These are phyloP conservation scores for Aurelia aurita complex sp. Pacific DNA, from an alignment of 30 jellyfish, hydroid and myxozoan genomes.

Conservation along the genomic window DNA sequence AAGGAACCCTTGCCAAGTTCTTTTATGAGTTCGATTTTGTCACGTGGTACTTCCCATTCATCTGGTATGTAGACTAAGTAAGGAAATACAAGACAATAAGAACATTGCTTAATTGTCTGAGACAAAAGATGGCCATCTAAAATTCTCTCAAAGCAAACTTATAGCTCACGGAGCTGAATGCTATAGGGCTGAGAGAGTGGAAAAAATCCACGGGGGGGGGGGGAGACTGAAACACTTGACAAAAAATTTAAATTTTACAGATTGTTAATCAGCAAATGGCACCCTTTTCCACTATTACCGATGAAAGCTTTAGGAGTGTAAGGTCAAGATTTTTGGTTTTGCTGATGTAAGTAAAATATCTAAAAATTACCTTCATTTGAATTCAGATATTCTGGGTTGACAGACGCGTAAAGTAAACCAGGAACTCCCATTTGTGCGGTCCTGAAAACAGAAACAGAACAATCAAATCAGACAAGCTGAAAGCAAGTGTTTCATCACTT, in stretches of 20 bases:
- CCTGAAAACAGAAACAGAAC: slow-evolving; percentile 23
- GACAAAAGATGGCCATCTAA: too few relatives aligned
- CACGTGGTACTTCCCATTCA: slow-evolving; percentile 99
- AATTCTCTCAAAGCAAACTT: too few relatives aligned
- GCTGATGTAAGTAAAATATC: not conserved
- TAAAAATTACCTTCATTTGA: slow-evolving; percentile 83
- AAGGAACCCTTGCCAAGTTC: slow-evolving; percentile 98
- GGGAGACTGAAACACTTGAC: too few relatives aligned
- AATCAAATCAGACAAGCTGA: too few relatives aligned
- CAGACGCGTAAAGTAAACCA: slow-evolving; percentile 96
- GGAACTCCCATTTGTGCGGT: slow-evolving; percentile 87
- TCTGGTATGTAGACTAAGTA: slow-evolving; percentile 84
- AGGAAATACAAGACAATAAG: not conserved
- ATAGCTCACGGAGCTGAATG: not conserved
- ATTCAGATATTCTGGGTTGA: slow-evolving; percentile 94
- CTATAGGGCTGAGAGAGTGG: not conserved
- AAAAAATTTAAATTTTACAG: too few relatives aligned
- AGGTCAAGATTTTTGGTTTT: not conserved
- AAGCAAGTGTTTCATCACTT: too few relatives aligned
- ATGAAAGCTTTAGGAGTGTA: not conserved
- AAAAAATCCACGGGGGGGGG: not conserved
- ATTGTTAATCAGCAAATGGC: not conserved
- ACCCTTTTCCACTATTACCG: not conserved
- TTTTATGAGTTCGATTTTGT: slow-evolving; percentile 81
- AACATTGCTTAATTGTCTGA: too few relatives aligned